A percentile compares a stretch with the other conserved stretches of the same genome.
These are phyloP conservation scores for Cephus cinctus DNA, from an alignment of 1,140 invertebrate genomes.

Conservation along the genomic window DNA sequence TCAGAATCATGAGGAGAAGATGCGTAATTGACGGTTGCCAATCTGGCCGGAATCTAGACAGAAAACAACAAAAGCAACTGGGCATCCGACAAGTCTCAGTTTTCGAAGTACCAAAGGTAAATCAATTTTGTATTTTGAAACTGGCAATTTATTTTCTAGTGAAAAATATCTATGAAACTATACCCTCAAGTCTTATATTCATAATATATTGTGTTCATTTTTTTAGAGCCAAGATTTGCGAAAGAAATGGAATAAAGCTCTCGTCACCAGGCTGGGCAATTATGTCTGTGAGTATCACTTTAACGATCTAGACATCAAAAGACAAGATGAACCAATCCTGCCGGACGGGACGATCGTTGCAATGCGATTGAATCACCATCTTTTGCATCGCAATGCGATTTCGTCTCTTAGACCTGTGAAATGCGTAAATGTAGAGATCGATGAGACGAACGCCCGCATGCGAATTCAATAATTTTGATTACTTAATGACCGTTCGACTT, in stretches of 20 bases:
- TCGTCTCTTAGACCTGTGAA: neutral
- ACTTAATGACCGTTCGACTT: constrained; percentile 10
- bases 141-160: too few species aligned
- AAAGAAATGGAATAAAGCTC: neutral
- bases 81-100: constrained; percentile 1
- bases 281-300: constrained; percentile 2
- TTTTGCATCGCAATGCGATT: neutral
- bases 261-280: constrained; percentile 2
- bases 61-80: constrained; percentile 2
- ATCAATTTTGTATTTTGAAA: constrained; percentile 2
- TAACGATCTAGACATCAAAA: neutral
- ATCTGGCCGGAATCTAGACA: neutral
- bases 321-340: constrained; percentile 4
- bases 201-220: constrained; percentile 3
- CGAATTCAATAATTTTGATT: constrained; percentile 11
- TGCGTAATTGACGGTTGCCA: neutral
- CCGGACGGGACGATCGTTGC: constrained; percentile 2
- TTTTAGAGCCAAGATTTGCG: neutral
- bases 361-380: neutral
- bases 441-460: neutral
- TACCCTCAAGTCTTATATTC: too few species aligned
- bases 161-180: too few species aligned
- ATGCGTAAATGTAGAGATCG: neutral
- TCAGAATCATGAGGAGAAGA: too few species aligned
- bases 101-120: constrained; percentile 7